Base-by-base conservation (phyloP, 2,797 vertebrate species). In the Chelmon rostratus region DNA sequence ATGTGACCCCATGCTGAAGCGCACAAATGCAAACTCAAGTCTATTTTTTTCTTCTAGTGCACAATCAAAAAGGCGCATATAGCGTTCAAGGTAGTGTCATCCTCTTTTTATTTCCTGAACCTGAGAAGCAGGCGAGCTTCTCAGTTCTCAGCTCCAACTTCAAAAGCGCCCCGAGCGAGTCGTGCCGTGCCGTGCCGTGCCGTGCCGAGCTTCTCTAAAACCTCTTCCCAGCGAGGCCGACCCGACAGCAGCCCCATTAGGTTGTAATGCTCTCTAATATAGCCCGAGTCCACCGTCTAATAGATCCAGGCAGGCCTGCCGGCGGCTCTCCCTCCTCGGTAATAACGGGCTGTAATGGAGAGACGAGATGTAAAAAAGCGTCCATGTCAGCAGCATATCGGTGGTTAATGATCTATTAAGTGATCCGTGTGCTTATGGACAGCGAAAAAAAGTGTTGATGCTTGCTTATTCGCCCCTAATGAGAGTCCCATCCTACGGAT, bases 331-430 rank as follows among this genome's bases (percentile, higher is more conserved):
- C 93, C 86, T 88, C 90, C 76, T 88, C 86, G 89, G 92, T 92
- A 89, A 94, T 95, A 94, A 93, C 91, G 86, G 82, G 91, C 87
- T 91, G 89, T 95, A 95, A 95, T 95, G 95, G 95, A 95, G 94
- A 92, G 82, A 87, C 83, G 92, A 93, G 92, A 95, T 93, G 94
- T 94, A 92, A 92, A 94, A 94, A 96, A 95, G 93, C 91, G 92
- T 94, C 90, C 91, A 89, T 94, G 95, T 96, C 95, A 96, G 96
- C 96, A 96, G 91, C 94, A 94, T 88, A 95, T 94, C 92, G 93
- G 89, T 95, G 95, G 96, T 97, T 97, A 97, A 97, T 97, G 95
- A 96, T 97, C 96, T 97, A 96, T 96, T 95, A 96, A 95, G 95
- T 92, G 94, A 96, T 95, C 90, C 84, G 87, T 89, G 94, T 92